Base-by-base conservation (phyloP, 2,797 vertebrate genomes). In the Smutsia gigantea region DNA sequence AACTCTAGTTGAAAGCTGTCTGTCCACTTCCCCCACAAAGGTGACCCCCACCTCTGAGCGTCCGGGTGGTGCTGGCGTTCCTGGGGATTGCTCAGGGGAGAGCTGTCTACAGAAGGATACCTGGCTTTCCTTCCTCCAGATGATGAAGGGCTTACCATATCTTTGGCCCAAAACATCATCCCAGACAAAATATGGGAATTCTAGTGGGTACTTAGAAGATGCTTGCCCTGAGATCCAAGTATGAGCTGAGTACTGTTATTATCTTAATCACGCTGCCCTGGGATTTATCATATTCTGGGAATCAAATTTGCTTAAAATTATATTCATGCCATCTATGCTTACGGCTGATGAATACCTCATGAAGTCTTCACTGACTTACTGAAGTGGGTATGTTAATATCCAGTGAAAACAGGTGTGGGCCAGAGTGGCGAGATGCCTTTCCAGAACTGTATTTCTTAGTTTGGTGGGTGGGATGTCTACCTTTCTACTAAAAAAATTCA, bases 271-370 rank as follows among this genome's bases (percentile, higher is more conserved):
- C 18, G 55, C 46, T 61, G 10, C 64, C 68, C 88, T 94, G 75
- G 75, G 78, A 37, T 51, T 51, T 29, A 81, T 94, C 83, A 84
- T 57, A 64, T 74, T 87, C 63, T 78, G 46, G 37, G 91, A 85
- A 91, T 86, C 83, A 88, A 72, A 94, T 91, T 87, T 83, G 74
- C 78, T 94, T 91, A 81, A 96, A 95, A 90, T 94, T 75, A 69
- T 39, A 53, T 86, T 31, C 55, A 27, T 31, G 53, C 15, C 71
- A 93, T 90, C 94, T 68, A 57, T 83, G 17, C 59, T 46, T 84
- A 15, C 94, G 94, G 94, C 97, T 97, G 96, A 74, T 94, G 94
- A 97, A 96, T 95, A 95, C 96, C 83, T 74, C 96, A 91, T 97
- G 90, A 96, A 71, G 75, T 79, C 94, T 95, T 96, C 84, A 86